phyloP scores from a whole-genome alignment of 92 coral and sea anemone genomes.

The Epizoanthus scotinus region DNA sequence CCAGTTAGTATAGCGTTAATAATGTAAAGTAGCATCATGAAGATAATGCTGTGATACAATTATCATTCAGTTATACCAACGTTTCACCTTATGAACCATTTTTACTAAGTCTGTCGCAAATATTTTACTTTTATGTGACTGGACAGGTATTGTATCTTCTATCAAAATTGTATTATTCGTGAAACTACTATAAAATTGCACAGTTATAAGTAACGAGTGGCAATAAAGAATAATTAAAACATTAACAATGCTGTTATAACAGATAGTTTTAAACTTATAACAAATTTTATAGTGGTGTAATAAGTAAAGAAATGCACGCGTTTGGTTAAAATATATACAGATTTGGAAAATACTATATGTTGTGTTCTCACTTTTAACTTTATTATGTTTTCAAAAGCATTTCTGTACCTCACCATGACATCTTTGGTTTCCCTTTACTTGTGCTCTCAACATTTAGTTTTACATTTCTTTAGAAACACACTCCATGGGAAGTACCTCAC shows the following conservation, averaged over 20 bases:
- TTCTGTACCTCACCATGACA: no score
- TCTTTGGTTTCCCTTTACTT: no score
- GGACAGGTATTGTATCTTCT: slow-evolving; percentile 27
- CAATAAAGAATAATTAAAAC: slow-evolving; percentile 9
- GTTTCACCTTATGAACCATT: no score
- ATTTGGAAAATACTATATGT: neutral
- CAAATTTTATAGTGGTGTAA: slow-evolving; percentile 9
- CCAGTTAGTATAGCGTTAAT: neutral
- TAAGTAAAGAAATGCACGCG: neutral
- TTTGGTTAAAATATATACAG: neutral
- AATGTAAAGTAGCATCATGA: neutral
- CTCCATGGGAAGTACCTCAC: neutral
- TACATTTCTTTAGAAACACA: neutral
- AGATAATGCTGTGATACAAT: no score
- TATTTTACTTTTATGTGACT: no score
- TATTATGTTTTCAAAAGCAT: neutral
- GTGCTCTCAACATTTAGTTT: no score
- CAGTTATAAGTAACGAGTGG: neutral
- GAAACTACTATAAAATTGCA: neutral
- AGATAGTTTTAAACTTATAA: slow-evolving; percentile 21
- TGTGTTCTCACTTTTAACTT: slow-evolving; percentile 2
- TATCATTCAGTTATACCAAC: no score
- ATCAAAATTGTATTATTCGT: slow-evolving; percentile 14
- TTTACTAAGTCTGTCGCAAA: no score
- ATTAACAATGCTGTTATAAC: slow-evolving; percentile 7